Conservation (phyloP, 2,113 vertebrate species). For the Labeo catla region DNA sequence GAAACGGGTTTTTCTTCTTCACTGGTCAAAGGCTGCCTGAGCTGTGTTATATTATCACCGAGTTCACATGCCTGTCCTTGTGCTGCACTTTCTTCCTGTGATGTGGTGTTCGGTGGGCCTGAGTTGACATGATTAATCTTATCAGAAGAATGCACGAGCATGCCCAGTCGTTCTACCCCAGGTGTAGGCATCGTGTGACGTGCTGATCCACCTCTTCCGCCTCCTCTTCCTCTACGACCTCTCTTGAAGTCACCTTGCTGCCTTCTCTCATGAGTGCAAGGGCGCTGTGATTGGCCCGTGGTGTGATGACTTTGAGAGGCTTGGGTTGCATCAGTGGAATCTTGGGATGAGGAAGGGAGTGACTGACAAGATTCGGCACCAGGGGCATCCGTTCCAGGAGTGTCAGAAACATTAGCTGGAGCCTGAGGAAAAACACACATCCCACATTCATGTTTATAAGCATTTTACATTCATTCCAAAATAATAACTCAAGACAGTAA, state of each 20-base stretch:
- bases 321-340: slow-evolving; percentile 8
- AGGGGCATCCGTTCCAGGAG: slow-evolving; percentile 43
- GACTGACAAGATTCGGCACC: slow-evolving; percentile 34
- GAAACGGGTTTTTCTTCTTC: not conserved
- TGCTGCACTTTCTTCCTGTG: slow-evolving; percentile 28
- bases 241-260: slow-evolving; percentile 58
- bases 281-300: slow-evolving; percentile 41
- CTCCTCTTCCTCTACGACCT: slow-evolving; percentile 57
- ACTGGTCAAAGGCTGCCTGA: not conserved
- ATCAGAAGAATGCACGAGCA: slow-evolving; percentile 64
- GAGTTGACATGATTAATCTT: slow-evolving; percentile 14
- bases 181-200: slow-evolving; percentile 51
- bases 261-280: slow-evolving; percentile 48
- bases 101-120: slow-evolving; percentile 11
- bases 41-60: slow-evolving; percentile 28
- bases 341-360: slow-evolving; percentile 5
- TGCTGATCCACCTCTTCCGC: slow-evolving; percentile 21
- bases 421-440: slow-evolving; percentile 5
- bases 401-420: slow-evolving; percentile 57
- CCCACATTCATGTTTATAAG: not conserved
- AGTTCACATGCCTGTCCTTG: slow-evolving; percentile 16
- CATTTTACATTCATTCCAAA: too few relatives aligned
- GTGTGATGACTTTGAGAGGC: slow-evolving; percentile 27
- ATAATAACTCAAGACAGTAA: too few relatives aligned
- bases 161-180: slow-evolving; percentile 60